Evolutionary conservation across 2,797 vertebrate genomes (phyloP).

Genomic region (Lagodon rhomboides): DNA sequence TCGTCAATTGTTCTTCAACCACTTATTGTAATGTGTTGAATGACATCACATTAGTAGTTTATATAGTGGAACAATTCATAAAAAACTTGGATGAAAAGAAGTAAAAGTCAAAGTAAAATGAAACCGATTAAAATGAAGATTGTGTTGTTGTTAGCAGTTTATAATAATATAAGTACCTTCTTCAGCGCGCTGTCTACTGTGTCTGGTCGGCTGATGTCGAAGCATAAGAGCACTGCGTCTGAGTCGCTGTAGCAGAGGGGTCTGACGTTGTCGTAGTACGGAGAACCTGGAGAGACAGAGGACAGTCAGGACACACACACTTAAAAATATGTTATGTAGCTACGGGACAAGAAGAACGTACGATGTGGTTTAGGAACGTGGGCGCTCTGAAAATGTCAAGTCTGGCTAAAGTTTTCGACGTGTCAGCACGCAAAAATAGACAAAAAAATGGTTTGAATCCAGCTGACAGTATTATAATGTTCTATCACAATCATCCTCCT

Average conservation of each 20-base stretch:
- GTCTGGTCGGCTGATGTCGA: slow-evolving; percentile 94
- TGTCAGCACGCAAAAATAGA: slow-evolving; percentile 30
- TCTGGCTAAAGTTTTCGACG: not conserved
- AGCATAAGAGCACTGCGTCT: slow-evolving; percentile 94
- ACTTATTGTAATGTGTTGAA: too few relatives aligned
- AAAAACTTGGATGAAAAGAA: too few relatives aligned
- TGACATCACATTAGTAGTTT: too few relatives aligned
- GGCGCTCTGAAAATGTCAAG: slow-evolving; percentile 8
- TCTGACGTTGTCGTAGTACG: slow-evolving; percentile 96
- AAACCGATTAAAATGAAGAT: too few relatives aligned
- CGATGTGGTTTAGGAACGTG: not conserved
- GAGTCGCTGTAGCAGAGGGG: slow-evolving; percentile 98
- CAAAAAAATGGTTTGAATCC: slow-evolving; percentile 32
- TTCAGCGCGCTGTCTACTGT: slow-evolving; percentile 91
- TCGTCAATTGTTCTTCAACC: too few relatives aligned
- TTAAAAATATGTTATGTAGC: not conserved
- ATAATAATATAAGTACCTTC: slow-evolving; percentile 85
- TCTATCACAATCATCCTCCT: slow-evolving; percentile 48
- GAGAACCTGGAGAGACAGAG: slow-evolving; percentile 87
- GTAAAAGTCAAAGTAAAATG: too few relatives aligned
- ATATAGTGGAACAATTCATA: too few relatives aligned
- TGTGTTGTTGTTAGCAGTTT: too few relatives aligned
- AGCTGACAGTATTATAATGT: slow-evolving; percentile 58
- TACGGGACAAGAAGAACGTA: not conserved
- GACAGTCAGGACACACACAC: slow-evolving; percentile 3